These are phyloP conservation scores for Delichon dasypus DNA, from an alignment of 2,797 vertebrate species.

Conservation along the genomic window DNA sequence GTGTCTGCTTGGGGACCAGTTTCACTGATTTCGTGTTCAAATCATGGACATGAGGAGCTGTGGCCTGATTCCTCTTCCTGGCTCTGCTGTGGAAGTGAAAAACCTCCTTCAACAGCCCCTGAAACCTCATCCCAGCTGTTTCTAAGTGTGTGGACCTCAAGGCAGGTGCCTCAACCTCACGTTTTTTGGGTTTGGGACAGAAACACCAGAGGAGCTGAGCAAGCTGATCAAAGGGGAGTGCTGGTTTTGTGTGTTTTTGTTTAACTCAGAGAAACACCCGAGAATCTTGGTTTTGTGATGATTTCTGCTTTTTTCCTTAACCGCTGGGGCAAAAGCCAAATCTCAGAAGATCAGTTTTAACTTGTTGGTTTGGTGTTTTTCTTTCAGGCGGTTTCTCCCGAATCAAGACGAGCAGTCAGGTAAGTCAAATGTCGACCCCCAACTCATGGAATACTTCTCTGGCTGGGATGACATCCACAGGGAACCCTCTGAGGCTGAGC, in stretches of 20 bases:
- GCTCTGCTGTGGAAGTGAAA: not conserved
- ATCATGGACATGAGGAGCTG: not conserved
- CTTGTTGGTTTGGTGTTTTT: not conserved
- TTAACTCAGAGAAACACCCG: not conserved
- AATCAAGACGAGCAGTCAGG: not conserved
- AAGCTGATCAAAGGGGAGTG: not conserved
- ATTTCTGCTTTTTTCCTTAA: not conserved
- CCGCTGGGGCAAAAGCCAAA: not conserved
- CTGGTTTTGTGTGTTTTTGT: not conserved
- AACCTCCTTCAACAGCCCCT: not conserved
- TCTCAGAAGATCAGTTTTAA: not conserved
- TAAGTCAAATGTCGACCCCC: not conserved
- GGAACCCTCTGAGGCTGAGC: not conserved
- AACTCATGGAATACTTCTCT: not conserved
- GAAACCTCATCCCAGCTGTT: not conserved
- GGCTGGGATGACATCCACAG: not conserved
- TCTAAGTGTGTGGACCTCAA: not conserved
- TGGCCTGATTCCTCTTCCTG: not conserved
- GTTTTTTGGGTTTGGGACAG: not conserved
- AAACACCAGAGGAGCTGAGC: not conserved
- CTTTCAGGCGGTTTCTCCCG: slow-evolving; percentile 14
- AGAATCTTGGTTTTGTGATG: not conserved
- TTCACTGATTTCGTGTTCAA: not conserved
- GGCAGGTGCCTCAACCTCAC: not conserved
- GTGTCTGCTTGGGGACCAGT: not conserved